phyloP scores from a whole-genome alignment of 1,140 invertebrate species.

The Cheumatopsyche charites region DNA sequence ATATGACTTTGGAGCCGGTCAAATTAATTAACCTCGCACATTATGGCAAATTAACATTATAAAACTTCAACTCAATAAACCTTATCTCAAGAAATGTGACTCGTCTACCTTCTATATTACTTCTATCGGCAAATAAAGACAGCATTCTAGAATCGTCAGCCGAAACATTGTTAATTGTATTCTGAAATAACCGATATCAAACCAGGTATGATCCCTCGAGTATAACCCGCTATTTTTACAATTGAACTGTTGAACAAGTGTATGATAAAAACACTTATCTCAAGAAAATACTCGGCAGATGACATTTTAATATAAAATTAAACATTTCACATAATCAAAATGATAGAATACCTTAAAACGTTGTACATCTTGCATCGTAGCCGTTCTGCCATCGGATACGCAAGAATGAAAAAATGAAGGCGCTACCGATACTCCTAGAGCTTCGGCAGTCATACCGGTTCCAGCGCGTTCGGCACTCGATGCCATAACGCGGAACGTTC shows the following conservation, averaged over 20 bases:
- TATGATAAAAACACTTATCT: no score
- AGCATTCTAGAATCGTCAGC: not conserved
- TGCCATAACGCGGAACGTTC: slow-evolving; percentile 95
- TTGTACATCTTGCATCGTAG: slow-evolving; percentile 93
- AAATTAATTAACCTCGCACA: not conserved
- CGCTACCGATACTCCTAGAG: slow-evolving; percentile 92
- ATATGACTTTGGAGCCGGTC: slow-evolving; percentile 16
- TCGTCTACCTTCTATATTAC: not conserved
- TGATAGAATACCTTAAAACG: slow-evolving; percentile 78
- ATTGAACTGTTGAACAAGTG: no score
- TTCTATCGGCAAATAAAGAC: slow-evolving; percentile 1
- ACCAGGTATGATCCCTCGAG: not conserved
- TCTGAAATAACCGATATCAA: slow-evolving; percentile 20
- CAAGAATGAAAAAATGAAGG: slow-evolving; percentile 98
- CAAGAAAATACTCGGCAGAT: no score
- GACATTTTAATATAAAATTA: not conserved
- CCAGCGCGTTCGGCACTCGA: slow-evolving; percentile 87
- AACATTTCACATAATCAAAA: slow-evolving; percentile 11
- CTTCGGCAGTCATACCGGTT: slow-evolving; percentile 96
- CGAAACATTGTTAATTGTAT: not conserved
- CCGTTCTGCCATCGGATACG: slow-evolving; percentile 90
- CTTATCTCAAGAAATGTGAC: no score
- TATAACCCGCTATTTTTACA: not conserved
- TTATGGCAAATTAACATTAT: no score
- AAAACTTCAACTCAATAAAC: no score